phyloP scores from a whole-genome alignment of 2,113 vertebrate species.

The Xiphorhynchus elegans region DNA sequence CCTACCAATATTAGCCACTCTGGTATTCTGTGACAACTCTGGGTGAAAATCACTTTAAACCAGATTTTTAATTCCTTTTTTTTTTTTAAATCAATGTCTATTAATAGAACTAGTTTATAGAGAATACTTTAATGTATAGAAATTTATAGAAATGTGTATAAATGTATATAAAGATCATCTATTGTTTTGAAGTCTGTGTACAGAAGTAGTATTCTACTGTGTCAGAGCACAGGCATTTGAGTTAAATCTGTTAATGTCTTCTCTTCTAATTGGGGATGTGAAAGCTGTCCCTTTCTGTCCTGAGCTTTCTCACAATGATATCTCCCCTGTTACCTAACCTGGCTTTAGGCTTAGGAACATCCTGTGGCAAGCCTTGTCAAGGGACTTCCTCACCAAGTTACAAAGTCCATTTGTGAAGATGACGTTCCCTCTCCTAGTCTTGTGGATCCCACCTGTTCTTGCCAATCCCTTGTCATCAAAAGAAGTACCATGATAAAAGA shows the following conservation, averaged over 20 bases:
- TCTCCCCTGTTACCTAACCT: not conserved
- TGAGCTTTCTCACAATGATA: not conserved
- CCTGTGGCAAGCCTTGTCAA: not conserved
- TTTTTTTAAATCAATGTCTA: not conserved
- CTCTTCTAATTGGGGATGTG: not conserved
- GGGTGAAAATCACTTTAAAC: not conserved
- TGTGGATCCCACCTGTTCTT: not conserved
- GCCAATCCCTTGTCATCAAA: not conserved
- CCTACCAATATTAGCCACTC: not conserved
- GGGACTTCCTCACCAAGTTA: not conserved
- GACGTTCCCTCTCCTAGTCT: not conserved
- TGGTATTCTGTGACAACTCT: not conserved
- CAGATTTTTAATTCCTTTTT: not conserved
- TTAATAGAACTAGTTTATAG: not conserved
- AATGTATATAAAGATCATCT: not conserved
- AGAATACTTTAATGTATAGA: not conserved
- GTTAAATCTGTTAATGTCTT: not conserved
- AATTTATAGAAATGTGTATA: not conserved
- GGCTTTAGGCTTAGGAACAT: not conserved
- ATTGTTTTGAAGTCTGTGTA: not conserved
- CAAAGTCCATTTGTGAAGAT: not conserved
- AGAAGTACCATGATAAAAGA: not conserved
- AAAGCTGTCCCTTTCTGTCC: not conserved
- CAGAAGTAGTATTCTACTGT: not conserved
- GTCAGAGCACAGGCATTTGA: not conserved